phyloP scores from a whole-genome alignment of 2,888 invertebrate species.

The Cacoxenus indagator region DNA sequence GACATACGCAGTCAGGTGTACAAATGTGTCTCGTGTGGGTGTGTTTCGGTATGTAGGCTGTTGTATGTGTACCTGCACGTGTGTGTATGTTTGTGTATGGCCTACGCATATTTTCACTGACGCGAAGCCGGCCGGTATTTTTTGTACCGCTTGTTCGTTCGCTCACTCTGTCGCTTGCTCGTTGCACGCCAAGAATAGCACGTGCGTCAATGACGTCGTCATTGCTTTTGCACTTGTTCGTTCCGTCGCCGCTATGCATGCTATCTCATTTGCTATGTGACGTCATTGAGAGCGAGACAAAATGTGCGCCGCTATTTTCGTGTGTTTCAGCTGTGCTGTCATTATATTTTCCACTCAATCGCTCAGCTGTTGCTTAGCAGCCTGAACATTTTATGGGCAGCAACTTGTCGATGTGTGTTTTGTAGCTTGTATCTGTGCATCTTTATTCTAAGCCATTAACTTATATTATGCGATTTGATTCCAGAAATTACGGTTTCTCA shows the following conservation, averaged over 20 bases:
- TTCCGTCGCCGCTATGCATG: neutral
- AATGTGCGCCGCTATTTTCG: neutral
- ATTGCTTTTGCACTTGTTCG: neutral
- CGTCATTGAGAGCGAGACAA: conserved; percentile 35
- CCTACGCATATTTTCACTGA: conserved; percentile 20
- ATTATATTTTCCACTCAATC: conserved; percentile 21
- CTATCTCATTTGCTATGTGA: conserved; percentile 38
- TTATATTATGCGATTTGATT: no score
- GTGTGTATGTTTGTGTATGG: conserved; percentile 32
- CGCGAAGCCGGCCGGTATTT: conserved; percentile 38
- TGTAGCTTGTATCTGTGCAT: no score
- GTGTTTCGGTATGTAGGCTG: conserved; percentile 33
- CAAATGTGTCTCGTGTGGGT: neutral
- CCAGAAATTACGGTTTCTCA: no score
- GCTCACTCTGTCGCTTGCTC: conserved; percentile 19
- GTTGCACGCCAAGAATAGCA: conserved; percentile 36
- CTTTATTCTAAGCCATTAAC: no score
- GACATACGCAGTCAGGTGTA: conserved; percentile 6
- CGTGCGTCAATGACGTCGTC: conserved; percentile 57
- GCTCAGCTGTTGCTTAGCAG: no score
- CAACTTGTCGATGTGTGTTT: no score
- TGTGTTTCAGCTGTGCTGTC: conserved; percentile 45
- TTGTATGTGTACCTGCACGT: conserved; percentile 20
- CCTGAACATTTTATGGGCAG: no score
- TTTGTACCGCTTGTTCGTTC: neutral